Percentiles rank a stretch among this genome's conserved stretches.
Conservation (phyloP, 1,140 invertebrate species). For the Gonatopus flavifemur region DNA sequence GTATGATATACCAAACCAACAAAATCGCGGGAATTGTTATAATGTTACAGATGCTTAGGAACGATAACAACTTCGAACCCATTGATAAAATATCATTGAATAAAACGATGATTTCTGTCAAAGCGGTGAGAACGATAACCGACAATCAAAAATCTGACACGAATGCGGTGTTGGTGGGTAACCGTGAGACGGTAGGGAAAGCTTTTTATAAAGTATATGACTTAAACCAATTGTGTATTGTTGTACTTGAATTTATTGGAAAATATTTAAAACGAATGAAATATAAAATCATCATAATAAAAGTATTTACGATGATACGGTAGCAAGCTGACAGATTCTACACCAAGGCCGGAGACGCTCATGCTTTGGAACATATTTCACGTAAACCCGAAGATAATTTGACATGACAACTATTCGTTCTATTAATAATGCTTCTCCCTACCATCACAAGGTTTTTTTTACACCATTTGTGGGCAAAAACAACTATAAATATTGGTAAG, state of each 20-base stretch:
- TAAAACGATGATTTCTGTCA: no score
- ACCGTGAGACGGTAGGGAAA: constrained; percentile 25
- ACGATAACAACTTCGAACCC: not conserved
- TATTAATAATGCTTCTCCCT: constrained; percentile 11
- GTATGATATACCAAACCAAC: constrained; percentile 17
- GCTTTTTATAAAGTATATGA: constrained; percentile 21
- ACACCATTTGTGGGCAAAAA: constrained; percentile 17
- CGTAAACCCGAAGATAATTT: constrained; percentile 21
- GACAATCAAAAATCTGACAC: constrained; percentile 16
- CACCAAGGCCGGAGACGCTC: constrained; percentile 40
- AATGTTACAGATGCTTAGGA: not conserved
- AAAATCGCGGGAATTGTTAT: constrained; percentile 19
- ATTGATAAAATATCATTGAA: no score
- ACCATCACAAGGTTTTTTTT: constrained; percentile 15
- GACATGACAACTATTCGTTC: constrained; percentile 40
- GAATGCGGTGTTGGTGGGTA: constrained; percentile 4
- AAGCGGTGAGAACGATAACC: constrained; percentile 6
- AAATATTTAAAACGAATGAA: no score
- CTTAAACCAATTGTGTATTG: constrained; percentile 26
- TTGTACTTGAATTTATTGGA: no score
- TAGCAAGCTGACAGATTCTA: constrained; percentile 30
- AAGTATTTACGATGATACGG: constrained; percentile 21
- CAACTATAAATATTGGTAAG: constrained; percentile 24
- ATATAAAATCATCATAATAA: constrained; percentile 3
- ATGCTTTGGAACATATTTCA: constrained; percentile 34